Evolutionary conservation across 2,797 vertebrate species (phyloP), one percentile per base, ranked within the genome.

Genomic region (Eulemur albifrons): DNA sequence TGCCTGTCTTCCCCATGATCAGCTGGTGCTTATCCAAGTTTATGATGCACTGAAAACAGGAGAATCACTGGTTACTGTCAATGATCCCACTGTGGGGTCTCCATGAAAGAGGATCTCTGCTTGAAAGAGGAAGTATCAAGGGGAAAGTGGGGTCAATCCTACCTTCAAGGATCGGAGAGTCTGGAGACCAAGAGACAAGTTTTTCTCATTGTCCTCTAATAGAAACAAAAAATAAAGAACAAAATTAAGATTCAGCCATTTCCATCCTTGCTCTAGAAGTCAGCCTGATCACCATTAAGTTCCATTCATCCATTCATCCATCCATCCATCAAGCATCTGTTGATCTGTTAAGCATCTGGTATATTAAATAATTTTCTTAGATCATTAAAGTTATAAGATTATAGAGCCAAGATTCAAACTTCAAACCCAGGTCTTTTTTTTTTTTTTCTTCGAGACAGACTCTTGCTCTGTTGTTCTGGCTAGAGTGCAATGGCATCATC

Each of bases 141-240:
- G 65, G 76, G 20, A 85, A 88, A 90, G 9, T 45, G 57, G 21
- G 94, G 35, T 57, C 87, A n/a, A 30, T 57, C 97, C 90, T 98
- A 99, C 99, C 99, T 99, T 99, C 90, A 99, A 98, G 81, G 99
- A 99, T 97, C 98, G 99, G 86, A 99, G 97, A 9, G 99, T 99
- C 98, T 99, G 99, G 94, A 98, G 98, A 77, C 99, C 99, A 88
- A 99, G 98, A 5, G 99, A 99, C 94, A 99, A 98, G 88, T 98
- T 98, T 75, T 98, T 98, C 95, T 98, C 98, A 15, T 97, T 98
- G 83, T 99, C 99, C 91, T 99, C 99, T 99, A 98, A 86, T 98
- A 97, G 97, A 21, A 98, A 90, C 17, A 79, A 43, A 89, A 21
- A 98, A 90, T 12, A 79, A 43, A 89, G n/a, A 63, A 63, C 14